Base-by-base conservation (phyloP, 2,797 vertebrate species). In the Acanthis flammea region DNA sequence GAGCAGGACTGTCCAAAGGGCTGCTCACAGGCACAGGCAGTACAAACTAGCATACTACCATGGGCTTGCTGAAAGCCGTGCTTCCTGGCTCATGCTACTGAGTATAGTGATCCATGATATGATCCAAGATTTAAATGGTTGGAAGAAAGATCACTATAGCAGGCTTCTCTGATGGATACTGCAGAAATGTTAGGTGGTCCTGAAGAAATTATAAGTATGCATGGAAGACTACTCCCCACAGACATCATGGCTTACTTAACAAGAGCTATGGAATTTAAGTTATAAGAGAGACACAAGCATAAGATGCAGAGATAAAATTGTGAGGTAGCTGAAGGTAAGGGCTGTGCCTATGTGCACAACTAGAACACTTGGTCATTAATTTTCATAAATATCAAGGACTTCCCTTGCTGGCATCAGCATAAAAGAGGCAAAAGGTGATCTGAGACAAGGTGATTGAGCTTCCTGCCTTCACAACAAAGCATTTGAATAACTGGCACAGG, bases 381-480 rank as follows among this genome's bases (percentile, higher is more conserved):
- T 72, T 76, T 63, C 22, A 31, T 41, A 58, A 83, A 37, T 16
- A 63, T 48, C 35, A 76, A 76, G 54, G 50, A 83, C 63, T 7
- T 68, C 19, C 30, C n/a, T 65, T 45, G 45, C 14, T 72, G 75
- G 30, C 54, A 63, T 60, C 54, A 79, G 41, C 42, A 33, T 11
- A 42, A 41, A 75, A 48, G n/a, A 93, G 37, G 33, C 27, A 79
- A 92, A 92, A 86, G 37, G 60, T 65, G 41, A 67, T 71, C 35
- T 67, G 24, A 62, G 44, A 82, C 27, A 75, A 89, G 21, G 24
- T 48, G 35, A 89, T 31, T 48, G 30, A 91, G 45, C 41, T 86
- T 76, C 44, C 14, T 18, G 30, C 24, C 73, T 60, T 76, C 45
- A 54, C 5, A 68, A 60, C 19, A 76, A 68, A 73, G n/a, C 19